Conservation (phyloP, 2,888 invertebrate species). For the Drosophila kambysellisi region DNA sequence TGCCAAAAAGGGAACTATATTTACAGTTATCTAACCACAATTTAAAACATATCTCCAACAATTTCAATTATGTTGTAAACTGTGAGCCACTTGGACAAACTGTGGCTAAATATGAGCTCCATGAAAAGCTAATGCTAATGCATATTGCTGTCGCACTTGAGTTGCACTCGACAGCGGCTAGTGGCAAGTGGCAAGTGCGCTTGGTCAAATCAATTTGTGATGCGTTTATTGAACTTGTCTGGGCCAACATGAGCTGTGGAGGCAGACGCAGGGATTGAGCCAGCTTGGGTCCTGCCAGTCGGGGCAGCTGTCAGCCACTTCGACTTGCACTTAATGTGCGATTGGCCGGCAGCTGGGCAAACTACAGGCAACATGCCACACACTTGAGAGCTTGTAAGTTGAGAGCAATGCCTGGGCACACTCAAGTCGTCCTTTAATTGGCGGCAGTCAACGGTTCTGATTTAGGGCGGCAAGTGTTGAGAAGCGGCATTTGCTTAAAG, state of each 20-base stretch:
- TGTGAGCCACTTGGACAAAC: background rate
- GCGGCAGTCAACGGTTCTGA: conserved; percentile 45
- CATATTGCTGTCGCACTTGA: conserved; percentile 36
- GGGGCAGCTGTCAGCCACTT: conserved; percentile 50
- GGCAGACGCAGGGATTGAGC: conserved; percentile 9
- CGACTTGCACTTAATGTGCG: conserved; percentile 58
- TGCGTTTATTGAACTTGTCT: conserved; percentile 74
- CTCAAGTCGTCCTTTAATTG: conserved; percentile 7
- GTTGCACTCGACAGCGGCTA: conserved; percentile 40
- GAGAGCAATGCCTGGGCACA: conserved; percentile 18
- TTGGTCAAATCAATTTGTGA: conserved; percentile 74
- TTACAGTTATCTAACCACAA: background rate
- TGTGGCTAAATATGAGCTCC: background rate
- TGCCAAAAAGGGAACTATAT: background rate
- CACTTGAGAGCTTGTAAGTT: conserved; percentile 30
- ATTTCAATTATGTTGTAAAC: background rate
- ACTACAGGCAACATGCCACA: conserved; percentile 44
- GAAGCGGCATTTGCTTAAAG: conserved; percentile 46
- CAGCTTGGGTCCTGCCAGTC: conserved; percentile 3
- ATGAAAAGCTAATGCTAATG: conserved; percentile 26
- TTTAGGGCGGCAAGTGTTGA: conserved; percentile 38
- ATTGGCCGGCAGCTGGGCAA: conserved; percentile 58
- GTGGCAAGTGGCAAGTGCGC: conserved; percentile 41
- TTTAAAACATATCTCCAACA: background rate
- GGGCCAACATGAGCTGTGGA: conserved; percentile 26